Conservation (phyloP, 2,888 invertebrate species). For the Nebria brevicollis region DNA sequence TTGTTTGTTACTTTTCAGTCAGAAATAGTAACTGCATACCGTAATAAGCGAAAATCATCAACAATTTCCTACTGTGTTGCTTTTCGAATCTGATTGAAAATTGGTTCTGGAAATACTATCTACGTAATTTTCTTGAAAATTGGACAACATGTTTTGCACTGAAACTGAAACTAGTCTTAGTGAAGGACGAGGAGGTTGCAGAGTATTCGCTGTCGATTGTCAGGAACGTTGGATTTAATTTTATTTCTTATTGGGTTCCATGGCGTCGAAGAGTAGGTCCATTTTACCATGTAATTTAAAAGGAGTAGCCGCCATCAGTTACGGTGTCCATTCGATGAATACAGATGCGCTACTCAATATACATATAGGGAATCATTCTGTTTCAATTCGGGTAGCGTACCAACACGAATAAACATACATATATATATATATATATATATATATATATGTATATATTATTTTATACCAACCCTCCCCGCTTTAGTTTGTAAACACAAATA, state of each 20-base stretch:
- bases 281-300: conserved; percentile 45
- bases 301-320: conserved; percentile 41
- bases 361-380: conserved; percentile 42
- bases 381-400: conserved; percentile 38
- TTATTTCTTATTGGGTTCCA: conserved; percentile 42
- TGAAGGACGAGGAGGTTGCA: neutral
- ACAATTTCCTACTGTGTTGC: too few relatives aligned
- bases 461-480: too few relatives aligned
- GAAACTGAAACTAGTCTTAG: neutral
- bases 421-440: neutral
- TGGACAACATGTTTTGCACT: too few relatives aligned
- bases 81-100: too few relatives aligned
- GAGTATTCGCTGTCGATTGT: conserved; percentile 17
- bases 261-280: conserved; percentile 32
- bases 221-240: conserved; percentile 39
- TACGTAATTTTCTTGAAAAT: too few relatives aligned
- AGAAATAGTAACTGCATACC: too few relatives aligned
- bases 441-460: conserved; percentile 6
- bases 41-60: too few relatives aligned
- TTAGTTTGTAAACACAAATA: too few relatives aligned
- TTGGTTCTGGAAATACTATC: too few relatives aligned
- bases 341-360: conserved; percentile 45
- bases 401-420: neutral
- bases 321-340: conserved; percentile 45
- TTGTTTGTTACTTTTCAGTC: too few relatives aligned